Evolutionary conservation across 2,797 vertebrate genomes (phyloP), one percentile per base, ranked within the genome.

Genomic region (Clarias fuscus): DNA sequence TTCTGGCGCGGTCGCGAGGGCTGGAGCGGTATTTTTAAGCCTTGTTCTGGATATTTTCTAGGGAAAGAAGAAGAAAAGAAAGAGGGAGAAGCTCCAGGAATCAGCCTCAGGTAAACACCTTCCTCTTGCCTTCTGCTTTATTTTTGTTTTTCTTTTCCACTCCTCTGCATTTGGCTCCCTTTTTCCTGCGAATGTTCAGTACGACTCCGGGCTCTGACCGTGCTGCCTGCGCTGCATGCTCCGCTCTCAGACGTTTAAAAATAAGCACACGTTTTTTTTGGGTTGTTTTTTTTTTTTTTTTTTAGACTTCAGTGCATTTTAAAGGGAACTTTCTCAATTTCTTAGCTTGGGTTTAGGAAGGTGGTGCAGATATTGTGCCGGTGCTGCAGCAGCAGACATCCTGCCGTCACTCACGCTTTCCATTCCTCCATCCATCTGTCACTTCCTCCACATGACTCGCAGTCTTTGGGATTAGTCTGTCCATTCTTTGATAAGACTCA

Each of bases 61-160:
- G 98, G 98, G 98, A 93, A 99, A 99, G 97, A 99, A 99, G 94
- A 99, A 99, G 96, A 99, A 99, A 95, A 97, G 98, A 95, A 99
- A 99, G 98, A 96, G 98, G 95, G 98, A 99, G 95, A 99, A 99
- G 91, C 96, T 99, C 90, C 98, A 99, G 95, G 98, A 99, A 92
- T 95, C 98, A 71, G 94, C 98, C 88, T 93, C 98, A 95, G 98
- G 98, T 99, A 95, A 86, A 84, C 86, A 11, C 22, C 30, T 18
- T 43, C 27, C 27, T 14, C 33, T 30, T 24, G 7, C 3, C 30
- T n/a, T 37, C 17, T 5, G 2, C 56, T 37, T 61, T 71, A 13
- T 78, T 37, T 76, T 11, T 40, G 40, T 1, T 18, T 15, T 70
- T 77, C 48, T 40, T 10, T 75, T 71, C 33, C 10, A 30, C 64